Base-by-base conservation (phyloP, 53 echinoderm and acorn worm species). In the Patiria pectinifera region DNA sequence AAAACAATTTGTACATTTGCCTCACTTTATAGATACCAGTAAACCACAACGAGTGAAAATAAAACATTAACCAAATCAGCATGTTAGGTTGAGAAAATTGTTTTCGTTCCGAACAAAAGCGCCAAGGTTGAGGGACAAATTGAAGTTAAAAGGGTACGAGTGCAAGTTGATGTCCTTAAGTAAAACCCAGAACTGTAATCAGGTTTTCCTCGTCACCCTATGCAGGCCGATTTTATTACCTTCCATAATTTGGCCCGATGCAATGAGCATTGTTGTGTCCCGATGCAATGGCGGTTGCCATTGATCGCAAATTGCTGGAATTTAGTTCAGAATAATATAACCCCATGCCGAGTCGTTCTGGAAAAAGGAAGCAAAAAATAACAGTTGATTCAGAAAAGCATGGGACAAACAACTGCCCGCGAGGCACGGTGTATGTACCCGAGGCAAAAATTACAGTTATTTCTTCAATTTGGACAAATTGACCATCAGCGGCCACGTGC, bases 401-500 rank as follows among this genome's bases (percentile, higher is more conserved):
- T 66, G 3, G 66, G 15, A 66, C 66, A 66, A 18, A 66, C 66
- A 66, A 66, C 19, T 4, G 19, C 66, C 14, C 66, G 66, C 66
- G 66, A 66, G 66, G 19, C 66, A 66, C 14, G 66, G 14, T 13
- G 3, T 13, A 2, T 46, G 16, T 48, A 59, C 23, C 58, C 6
- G 43, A 16, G 26, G 7, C 4, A 62, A 84, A 24, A 84, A 45
- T 63, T 25, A 35, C 35, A 84, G 84, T 84, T 66, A 60, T 59
- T 46, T 66, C 69, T 80, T 49, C 90, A 90, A 90, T 90, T 90
- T 90, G 63, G 47, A 81, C 7, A 90, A 90, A 90, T 89, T 89
- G 89, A 89, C 89, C 78, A 89, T 90, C 90, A 81, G 69, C 19
- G 18, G 19, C 12, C 23, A 66, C 90, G 90, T 90, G 81, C 80